A percentile compares a stretch with the other conserved stretches of the same genome.
Evolutionary conservation across 2,888 invertebrate species (phyloP).

Genomic region (Drosophila buzzatii): DNA sequence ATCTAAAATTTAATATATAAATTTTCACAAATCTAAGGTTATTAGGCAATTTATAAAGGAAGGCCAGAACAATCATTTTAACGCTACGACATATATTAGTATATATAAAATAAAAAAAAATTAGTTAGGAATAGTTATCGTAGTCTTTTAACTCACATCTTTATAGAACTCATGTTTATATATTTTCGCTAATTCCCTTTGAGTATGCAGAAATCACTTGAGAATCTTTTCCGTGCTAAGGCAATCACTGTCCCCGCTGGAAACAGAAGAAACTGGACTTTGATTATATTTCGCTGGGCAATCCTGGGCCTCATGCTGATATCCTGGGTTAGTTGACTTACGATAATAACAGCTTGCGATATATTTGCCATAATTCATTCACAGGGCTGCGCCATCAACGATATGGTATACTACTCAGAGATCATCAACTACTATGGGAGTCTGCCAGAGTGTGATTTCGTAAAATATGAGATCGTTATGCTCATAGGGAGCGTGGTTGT

Average conservation of each 20-base stretch:
- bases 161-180: background rate
- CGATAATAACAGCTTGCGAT: background rate
- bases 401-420: background rate
- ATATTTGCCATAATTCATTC: background rate
- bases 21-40: background rate
- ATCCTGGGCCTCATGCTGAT: background rate
- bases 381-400: background rate
- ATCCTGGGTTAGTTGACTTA: conserved; percentile 29
- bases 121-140: too few relatives aligned
- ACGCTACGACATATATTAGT: too few relatives aligned
- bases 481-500: background rate
- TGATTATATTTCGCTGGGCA: conserved; percentile 22
- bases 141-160: background rate
- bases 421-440: conserved; percentile 8
- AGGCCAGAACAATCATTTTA: too few relatives aligned
- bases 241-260: background rate
- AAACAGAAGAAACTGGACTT: conserved; percentile 1
- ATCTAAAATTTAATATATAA: too few relatives aligned
- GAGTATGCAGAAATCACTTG: background rate
- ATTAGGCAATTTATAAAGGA: too few relatives aligned
- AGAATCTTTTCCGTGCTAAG: accelerated
- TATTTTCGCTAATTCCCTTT: background rate
- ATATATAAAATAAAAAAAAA: too few relatives aligned
- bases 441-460: conserved; percentile 16
- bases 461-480: conserved; percentile 8